These are phyloP conservation scores for Ochropleura plecta DNA, from an alignment of 2,888 invertebrate species.

Conservation along the genomic window DNA sequence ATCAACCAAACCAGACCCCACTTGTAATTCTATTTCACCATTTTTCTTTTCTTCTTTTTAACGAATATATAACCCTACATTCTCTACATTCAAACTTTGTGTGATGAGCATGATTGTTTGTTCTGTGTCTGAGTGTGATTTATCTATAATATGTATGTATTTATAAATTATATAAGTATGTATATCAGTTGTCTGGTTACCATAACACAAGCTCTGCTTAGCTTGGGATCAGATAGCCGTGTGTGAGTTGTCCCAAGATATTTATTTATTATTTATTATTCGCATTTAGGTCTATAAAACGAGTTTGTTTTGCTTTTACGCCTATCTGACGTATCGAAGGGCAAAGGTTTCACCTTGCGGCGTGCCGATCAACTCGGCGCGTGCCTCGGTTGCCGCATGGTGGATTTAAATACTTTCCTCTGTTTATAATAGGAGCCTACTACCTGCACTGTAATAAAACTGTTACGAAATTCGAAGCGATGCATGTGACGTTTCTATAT, in stretches of 20 bases:
- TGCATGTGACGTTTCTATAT: slow-evolving; percentile 24
- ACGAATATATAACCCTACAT: slow-evolving; percentile 36
- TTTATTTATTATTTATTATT: no score
- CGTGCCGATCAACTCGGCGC: slow-evolving; percentile 69
- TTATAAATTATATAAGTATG: no score
- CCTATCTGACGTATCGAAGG: slow-evolving; percentile 63
- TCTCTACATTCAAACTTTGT: no score
- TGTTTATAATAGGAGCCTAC: slow-evolving; percentile 58
- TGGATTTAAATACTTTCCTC: slow-evolving; percentile 74
- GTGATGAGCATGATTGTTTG: no score
- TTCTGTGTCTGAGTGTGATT: no score
- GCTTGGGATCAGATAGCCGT: no score
- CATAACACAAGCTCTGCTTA: no score
- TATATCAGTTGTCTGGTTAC: no score
- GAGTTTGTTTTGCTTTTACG: slow-evolving; percentile 54
- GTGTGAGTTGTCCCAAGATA: no score
- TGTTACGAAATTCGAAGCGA: slow-evolving; percentile 30
- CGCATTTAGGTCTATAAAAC: slow-evolving; percentile 51
- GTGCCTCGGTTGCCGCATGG: slow-evolving; percentile 75
- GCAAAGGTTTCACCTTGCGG: slow-evolving; percentile 70
- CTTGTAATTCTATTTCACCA: neutral
- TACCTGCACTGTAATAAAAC: slow-evolving; percentile 50
- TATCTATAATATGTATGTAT: no score
- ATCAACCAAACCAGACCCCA: neutral
- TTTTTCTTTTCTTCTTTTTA: slow-evolving; percentile 15